These are phyloP conservation scores for Pristionchus pacificus DNA, from an alignment of 1,140 invertebrate genomes.

Conservation along the genomic window DNA sequence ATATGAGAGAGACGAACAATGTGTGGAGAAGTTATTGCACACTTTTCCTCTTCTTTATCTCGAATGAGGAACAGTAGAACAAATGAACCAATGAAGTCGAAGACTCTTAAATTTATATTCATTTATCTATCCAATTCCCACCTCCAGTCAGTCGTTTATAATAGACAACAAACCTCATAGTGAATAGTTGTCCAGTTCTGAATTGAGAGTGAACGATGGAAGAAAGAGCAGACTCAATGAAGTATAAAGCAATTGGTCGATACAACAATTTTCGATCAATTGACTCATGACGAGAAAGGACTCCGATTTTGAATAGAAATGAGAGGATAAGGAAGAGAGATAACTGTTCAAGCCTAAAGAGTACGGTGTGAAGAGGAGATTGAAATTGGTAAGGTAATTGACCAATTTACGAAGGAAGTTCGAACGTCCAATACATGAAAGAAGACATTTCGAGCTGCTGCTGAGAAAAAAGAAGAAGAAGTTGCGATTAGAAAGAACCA, in stretches of 20 bases:
- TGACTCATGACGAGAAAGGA: slow-evolving; percentile 10
- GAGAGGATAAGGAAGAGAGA: slow-evolving; percentile 25
- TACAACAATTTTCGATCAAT: slow-evolving; percentile 8
- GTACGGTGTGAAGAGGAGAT: neutral
- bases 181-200: slow-evolving; percentile 27
- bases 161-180: slow-evolving; percentile 23
- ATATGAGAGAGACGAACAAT: slow-evolving; percentile 9
- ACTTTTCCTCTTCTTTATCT: slow-evolving; percentile 5
- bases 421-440: slow-evolving; percentile 34
- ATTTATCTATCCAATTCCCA: neutral
- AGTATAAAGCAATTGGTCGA: slow-evolving; percentile 22
- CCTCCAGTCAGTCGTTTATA: neutral
- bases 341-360: slow-evolving; percentile 21
- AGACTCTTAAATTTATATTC: slow-evolving; percentile 18
- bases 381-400: too few relatives aligned
- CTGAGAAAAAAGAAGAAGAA: slow-evolving; percentile 27
- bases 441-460: slow-evolving; percentile 35
- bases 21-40: too few relatives aligned
- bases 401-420: slow-evolving; percentile 29
- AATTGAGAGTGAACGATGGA: slow-evolving; percentile 33
- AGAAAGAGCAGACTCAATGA: slow-evolving; percentile 18
- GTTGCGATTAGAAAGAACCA: slow-evolving; percentile 30
- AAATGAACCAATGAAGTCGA: slow-evolving; percentile 28
- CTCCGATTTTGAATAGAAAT: slow-evolving; percentile 7
- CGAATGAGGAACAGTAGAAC: slow-evolving; percentile 11